Conservation (phyloP, 2,797 vertebrate genomes). For the Rhynchotus rufescens region DNA sequence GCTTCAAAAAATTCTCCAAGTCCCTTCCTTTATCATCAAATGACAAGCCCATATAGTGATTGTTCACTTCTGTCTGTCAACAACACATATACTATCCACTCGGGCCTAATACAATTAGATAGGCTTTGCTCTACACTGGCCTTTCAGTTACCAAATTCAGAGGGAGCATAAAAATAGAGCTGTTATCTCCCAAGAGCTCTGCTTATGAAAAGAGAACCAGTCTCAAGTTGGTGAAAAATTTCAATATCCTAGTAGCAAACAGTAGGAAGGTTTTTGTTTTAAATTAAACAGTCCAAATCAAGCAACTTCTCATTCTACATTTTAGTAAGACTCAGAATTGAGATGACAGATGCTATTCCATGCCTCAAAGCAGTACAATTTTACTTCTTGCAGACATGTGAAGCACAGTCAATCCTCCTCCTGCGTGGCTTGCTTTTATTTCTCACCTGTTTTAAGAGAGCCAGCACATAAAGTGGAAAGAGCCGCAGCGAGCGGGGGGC, state of each 20-base stretch:
- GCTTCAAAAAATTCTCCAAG: not conserved
- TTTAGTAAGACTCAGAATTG: no score
- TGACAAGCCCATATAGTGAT: not conserved
- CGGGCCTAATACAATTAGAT: not conserved
- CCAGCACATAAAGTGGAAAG: slow-evolving; percentile 91
- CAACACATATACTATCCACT: not conserved
- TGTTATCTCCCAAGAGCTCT: not conserved
- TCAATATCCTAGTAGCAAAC: not conserved
- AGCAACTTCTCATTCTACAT: not conserved
- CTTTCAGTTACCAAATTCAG: not conserved
- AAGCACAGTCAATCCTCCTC: not conserved
- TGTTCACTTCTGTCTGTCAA: not conserved
- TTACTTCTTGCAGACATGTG: not conserved
- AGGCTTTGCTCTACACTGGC: not conserved
- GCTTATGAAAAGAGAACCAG: not conserved
- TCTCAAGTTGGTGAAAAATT: not conserved
- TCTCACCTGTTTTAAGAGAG: slow-evolving; percentile 93
- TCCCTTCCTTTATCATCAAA: not conserved
- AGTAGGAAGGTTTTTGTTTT: not conserved
- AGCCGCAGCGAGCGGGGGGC: slow-evolving; percentile 89
- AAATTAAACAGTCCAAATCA: not conserved
- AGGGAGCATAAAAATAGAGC: not conserved
- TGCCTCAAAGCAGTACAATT: rapidly evolving
- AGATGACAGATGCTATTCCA: not conserved
- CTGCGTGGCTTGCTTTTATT: not conserved